Base-by-base conservation (phyloP, 2,113 vertebrate genomes). In the Acanthochromis polyacanthus region DNA sequence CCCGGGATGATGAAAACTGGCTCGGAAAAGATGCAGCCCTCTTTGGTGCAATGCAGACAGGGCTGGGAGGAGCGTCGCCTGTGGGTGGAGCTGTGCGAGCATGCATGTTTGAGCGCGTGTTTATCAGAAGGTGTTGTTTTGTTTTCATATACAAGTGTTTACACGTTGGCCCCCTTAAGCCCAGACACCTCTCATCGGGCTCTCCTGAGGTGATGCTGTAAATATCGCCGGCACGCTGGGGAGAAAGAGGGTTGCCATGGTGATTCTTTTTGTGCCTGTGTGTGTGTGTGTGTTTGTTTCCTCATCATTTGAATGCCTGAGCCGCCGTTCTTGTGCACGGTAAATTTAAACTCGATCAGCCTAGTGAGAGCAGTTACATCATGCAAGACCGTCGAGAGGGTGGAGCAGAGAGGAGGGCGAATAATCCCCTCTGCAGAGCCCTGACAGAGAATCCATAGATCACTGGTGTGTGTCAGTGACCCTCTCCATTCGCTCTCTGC, bases 31-130 rank as follows among this genome's bases (percentile, higher is more conserved):
- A 81, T 82, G 89, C 91, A 90, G 88, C 84, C 79, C 75, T 86
- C 88, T 93, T 93, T 94, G 93, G 90, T 91, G 93, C 93, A 94
- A 88, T 94, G 93, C 93, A 92, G 93, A 75, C 83, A 51, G 81
- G 66, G 68, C 38, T 64, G 86, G 86, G 84, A 77, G 91, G 89
- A 88, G 86, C 83, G 0, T 61, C 0, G 19, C 45, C 75, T 8
- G 88, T 78, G 89, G 85, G 82, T 62, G 86, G 88, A 85, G 82
- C 82, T 77, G n/a, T 64, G 17, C 6, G 50, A 75, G 63, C 64
- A 62, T 50, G 20, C 8, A 59, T 51, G 66, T 83, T 79, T 64
- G 32, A 15, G 5, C n/a, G 57, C 60, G 68, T 50, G 59, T 85
- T n/a, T 80, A 46, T 80, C 25, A 10, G 15, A 58, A 77, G 73